Percentiles rank a stretch among this genome's conserved stretches.
Conservation (phyloP, 2,888 invertebrate genomes). For the Dolomedes plantarius region DNA sequence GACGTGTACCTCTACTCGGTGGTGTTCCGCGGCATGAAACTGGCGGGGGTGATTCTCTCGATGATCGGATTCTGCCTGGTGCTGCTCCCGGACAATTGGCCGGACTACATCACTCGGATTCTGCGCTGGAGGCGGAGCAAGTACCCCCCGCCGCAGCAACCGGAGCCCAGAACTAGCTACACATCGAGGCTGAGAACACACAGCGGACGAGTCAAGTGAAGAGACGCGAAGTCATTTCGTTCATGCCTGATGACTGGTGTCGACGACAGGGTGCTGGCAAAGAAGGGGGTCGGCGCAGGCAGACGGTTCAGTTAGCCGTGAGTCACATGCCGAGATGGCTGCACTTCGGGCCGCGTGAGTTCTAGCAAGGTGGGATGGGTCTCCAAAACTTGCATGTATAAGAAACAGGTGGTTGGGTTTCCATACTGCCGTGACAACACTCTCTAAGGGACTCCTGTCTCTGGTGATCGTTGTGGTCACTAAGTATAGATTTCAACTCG, state of each 20-base stretch:
- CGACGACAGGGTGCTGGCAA: neutral
- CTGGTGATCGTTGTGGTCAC: no score
- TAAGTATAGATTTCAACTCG: no score
- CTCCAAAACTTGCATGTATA: no score
- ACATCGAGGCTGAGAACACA: constrained; percentile 94
- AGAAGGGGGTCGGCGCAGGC: neutral
- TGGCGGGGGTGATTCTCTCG: constrained; percentile 94
- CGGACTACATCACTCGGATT: constrained; percentile 92
- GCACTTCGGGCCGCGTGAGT: no score
- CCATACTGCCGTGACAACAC: no score
- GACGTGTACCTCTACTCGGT: constrained; percentile 91
- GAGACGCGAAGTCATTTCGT: neutral
- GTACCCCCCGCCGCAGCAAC: constrained; percentile 40
- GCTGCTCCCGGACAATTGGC: constrained; percentile 97
- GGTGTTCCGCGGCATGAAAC: constrained; percentile 94
- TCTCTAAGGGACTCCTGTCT: no score
- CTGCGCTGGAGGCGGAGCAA: constrained; percentile 79
- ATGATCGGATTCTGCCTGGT: constrained; percentile 93
- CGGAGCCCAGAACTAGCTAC: constrained; percentile 89
- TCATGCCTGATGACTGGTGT: no score
- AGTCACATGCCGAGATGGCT: no score
- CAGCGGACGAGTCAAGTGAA: constrained; percentile 94
- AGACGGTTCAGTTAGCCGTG: no score
- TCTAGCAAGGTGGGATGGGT: no score
- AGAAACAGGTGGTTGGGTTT: no score